Evolutionary conservation across 2,888 invertebrate genomes (phyloP), one percentile per base, ranked within the genome.

Genomic region (Drosophila diplacantha): DNA sequence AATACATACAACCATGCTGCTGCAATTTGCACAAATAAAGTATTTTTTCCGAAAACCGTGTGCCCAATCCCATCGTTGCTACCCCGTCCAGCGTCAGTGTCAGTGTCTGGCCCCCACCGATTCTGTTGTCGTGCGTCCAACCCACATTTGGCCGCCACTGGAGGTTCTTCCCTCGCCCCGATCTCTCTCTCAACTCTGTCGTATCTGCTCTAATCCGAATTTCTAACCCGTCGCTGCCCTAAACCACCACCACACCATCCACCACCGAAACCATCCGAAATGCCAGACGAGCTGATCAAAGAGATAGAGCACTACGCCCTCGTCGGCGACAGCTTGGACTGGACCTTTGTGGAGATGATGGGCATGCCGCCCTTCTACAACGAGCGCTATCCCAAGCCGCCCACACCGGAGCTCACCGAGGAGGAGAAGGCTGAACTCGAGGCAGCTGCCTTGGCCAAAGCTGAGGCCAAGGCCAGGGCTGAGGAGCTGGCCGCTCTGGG

Each of bases 241-340:
- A 49, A 66, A 65, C 55, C 63, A 53, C 38, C 26, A 55, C 18
- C 38, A 62, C 47, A 20, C 20, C 53, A 61, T 29, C 38, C 46
- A 47, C 32, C 34, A 35, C 22, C 24, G 35, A 46, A 32, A 35
- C 16, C 26, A 39, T 35, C 38, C 24, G 35, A 32, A 32, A 35
- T 38, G 50, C 16, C 68, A 95, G 95, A 95, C 92, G 95, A 95
- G 88, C 91, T 94, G 90, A 94, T 95, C 90, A 90, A 90, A 87
- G 94, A 94, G 90, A 96, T 94, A 91, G 96, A 97, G 91, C 93
- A 93, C 90, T 97, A 93, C 92, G 96, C 96, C 90, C 92, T 93
- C 89, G 95, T 98, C 90, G 95, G 95, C 84, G 95, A 96, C 89
- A 96, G 95, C 90, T 92, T 98, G 91, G 97, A 97, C 90, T 92